Base-by-base conservation (phyloP, 2,888 invertebrate genomes). In the Pantelozetes paolii region DNA sequence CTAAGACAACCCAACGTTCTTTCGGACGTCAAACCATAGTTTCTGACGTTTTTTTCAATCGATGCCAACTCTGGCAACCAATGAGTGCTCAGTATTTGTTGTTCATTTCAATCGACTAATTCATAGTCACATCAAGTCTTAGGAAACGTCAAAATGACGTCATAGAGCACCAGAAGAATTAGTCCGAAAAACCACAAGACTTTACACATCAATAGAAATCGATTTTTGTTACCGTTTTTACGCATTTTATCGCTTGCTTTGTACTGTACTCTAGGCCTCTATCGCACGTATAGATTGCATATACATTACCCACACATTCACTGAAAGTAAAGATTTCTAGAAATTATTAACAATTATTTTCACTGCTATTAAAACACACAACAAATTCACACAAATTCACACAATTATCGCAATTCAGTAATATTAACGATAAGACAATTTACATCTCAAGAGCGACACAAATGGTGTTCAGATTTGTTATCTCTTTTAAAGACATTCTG, bases 111-210 rank as follows among this genome's bases (percentile, higher is more conserved):
- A 32, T 30, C 23, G 2, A 20, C 67, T 67, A n/a, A 67, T 20
- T 67, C 40, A 5, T 9, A 9, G n/a, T 28, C 30, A 28, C 30
- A 18, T 26, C 67, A 42, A 23, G 40, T 67, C 67, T 32, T 3
- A 26, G 23, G 18, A 62, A 62, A 67, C 67, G 67, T 67, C 67
- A 67, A 67, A 67, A 67, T 67, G 1, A 67, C 67, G 67, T 67
- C 67, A 67, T 67, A 13, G 9, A 11, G 23, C 8, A 67, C 67
- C 67, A 67, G 67, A 67, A 67, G 40, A 40, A 64, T 42, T 67
- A 20, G 42, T 67, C 13, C 36, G 32, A 67, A 67, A 67, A 67
- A 18, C 67, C 20, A 26, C 62, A 62, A 62, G 20, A 62, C 62
- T 62, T 30, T 36, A 62, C 30, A 36, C 62, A 62, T 62, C 32